These are phyloP conservation scores for Pithys albifrons DNA, from an alignment of 2,113 vertebrate species.

Conservation along the genomic window DNA sequence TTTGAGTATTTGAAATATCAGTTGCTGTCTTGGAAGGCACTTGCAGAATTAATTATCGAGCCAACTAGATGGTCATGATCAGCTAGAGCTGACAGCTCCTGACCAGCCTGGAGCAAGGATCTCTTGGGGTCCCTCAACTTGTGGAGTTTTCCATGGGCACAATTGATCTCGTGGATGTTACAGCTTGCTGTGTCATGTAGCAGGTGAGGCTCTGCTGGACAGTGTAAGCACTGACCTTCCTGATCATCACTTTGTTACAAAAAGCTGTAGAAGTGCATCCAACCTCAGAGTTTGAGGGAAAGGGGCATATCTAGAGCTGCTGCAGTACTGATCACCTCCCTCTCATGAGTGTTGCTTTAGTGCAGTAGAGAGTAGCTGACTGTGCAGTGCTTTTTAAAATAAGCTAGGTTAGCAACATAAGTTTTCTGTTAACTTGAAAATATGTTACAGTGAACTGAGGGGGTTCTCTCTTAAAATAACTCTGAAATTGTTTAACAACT, in stretches of 20 bases:
- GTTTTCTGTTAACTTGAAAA: conserved; percentile 37
- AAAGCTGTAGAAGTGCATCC: not conserved
- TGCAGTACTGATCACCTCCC: not conserved
- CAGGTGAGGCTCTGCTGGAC: not conserved
- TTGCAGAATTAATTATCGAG: not conserved
- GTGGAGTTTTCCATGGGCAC: not conserved
- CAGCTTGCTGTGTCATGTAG: fast-evolving
- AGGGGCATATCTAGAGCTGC: not conserved
- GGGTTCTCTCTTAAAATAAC: not conserved
- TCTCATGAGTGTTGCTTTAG: not conserved
- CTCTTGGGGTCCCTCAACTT: not conserved
- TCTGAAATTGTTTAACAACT: not conserved
- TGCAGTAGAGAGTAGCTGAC: not conserved
- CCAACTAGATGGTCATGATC: not conserved
- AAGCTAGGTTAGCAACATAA: not conserved
- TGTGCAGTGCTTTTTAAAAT: conserved; percentile 16
- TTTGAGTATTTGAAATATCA: not conserved
- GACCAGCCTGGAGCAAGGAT: not conserved
- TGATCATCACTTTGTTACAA: not conserved
- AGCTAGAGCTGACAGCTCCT: not conserved
- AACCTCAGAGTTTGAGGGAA: not conserved
- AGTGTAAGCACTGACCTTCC: not conserved
- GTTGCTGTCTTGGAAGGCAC: not conserved
- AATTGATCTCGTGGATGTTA: not conserved
- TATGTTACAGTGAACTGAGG: not conserved